A percentile compares a stretch with the other conserved stretches of the same genome.
These are phyloP conservation scores for Dorcus parallelipipedus DNA, from an alignment of 2,888 invertebrate genomes.

Conservation along the genomic window DNA sequence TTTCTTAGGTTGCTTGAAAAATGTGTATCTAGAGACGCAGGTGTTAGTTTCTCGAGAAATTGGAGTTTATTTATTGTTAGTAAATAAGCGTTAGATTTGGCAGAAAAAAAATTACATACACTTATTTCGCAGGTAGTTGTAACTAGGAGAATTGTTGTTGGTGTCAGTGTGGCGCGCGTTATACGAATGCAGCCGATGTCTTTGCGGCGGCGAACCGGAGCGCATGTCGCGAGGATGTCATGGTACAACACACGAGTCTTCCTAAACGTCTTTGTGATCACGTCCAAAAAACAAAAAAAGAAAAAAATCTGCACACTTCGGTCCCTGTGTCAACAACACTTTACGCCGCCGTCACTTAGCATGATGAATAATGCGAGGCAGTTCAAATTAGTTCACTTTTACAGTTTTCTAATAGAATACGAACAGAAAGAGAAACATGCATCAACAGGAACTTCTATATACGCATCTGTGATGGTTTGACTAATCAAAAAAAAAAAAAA, in stretches of 20 bases:
- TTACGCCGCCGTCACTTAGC: no score
- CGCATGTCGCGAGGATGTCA: slow-evolving; percentile 45
- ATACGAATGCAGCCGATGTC: slow-evolving; percentile 33
- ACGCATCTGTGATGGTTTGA: slow-evolving; percentile 2
- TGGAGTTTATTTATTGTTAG: slow-evolving; percentile 13
- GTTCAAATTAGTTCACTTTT: no score
- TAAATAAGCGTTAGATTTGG: slow-evolving; percentile 26
- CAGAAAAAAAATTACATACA: slow-evolving; percentile 39
- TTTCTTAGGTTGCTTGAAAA: no score
- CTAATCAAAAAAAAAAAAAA: not conserved
- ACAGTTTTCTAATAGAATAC: no score
- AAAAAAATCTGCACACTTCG: not conserved
- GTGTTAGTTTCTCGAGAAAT: no score
- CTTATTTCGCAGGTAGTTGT: slow-evolving; percentile 41
- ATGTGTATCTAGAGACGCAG: no score
- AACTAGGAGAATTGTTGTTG: slow-evolving; percentile 44
- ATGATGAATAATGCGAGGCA: no score
- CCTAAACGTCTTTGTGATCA: slow-evolving; percentile 19
- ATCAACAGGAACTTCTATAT: slow-evolving; percentile 14
- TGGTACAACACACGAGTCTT: slow-evolving; percentile 25
- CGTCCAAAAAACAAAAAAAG: not conserved
- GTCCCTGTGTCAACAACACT: no score
- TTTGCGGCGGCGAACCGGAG: slow-evolving; percentile 43
- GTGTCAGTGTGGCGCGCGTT: slow-evolving; percentile 36
- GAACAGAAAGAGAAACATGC: slow-evolving; percentile 4